phyloP scores from a whole-genome alignment of 2,113 vertebrate genomes.

The Hylia prasina region DNA sequence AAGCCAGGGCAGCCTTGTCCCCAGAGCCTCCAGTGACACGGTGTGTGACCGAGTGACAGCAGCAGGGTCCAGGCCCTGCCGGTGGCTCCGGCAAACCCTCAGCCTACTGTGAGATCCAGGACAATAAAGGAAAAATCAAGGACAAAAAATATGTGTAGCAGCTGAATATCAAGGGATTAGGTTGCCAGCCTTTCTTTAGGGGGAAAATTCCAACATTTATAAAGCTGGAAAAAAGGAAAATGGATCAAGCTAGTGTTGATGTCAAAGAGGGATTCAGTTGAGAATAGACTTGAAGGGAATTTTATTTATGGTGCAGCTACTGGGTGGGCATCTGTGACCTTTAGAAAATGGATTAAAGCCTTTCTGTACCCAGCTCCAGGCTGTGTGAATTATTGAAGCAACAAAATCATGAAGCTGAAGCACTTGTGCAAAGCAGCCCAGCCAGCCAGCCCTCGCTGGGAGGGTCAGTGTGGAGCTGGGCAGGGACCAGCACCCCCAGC shows the following conservation, averaged over 20 bases:
- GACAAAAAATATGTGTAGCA: neutral
- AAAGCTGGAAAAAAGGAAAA: neutral
- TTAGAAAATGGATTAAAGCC: constrained; percentile 32
- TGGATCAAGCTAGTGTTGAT: neutral
- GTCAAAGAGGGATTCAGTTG: neutral
- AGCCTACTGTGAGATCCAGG: neutral
- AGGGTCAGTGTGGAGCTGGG: neutral
- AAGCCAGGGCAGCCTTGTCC: neutral
- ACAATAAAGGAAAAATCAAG: neutral
- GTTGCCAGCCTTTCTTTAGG: neutral
- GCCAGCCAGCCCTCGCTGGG: neutral
- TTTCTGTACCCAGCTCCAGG: neutral
- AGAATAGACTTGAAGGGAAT: neutral
- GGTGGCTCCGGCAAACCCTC: neutral
- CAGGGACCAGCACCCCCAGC: neutral
- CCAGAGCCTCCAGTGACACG: fast-evolving
- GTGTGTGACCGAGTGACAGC: fast-evolving
- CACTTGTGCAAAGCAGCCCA: neutral
- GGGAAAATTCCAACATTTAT: neutral
- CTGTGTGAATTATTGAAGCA: neutral
- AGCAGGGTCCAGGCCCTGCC: neutral
- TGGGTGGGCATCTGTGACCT: neutral
- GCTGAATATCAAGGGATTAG: neutral
- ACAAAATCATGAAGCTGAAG: neutral
- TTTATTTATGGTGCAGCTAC: neutral